These are phyloP conservation scores for Drosophila eugracilis DNA, from an alignment of 1,140 invertebrate genomes.

Conservation along the genomic window DNA sequence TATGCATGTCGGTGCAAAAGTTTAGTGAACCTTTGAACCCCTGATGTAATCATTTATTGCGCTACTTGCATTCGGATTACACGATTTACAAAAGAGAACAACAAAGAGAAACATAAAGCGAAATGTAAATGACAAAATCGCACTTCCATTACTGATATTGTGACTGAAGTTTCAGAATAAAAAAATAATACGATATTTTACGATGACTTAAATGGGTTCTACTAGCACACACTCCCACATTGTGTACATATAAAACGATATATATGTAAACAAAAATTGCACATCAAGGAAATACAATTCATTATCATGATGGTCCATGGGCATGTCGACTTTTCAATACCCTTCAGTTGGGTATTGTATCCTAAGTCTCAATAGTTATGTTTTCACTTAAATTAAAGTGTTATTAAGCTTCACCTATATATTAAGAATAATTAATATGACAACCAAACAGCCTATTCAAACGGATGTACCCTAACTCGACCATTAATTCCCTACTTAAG, in stretches of 20 bases:
- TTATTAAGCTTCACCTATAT: too few species aligned
- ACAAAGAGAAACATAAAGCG: not conserved
- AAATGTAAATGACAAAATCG: not conserved
- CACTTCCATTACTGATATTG: constrained; percentile 8
- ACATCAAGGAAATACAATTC: constrained; percentile 41
- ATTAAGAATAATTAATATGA: not conserved
- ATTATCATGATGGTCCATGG: constrained; percentile 8
- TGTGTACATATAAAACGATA: not conserved
- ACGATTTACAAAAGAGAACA: not conserved
- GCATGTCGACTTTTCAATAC: not conserved
- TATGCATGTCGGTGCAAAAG: constrained; percentile 7
- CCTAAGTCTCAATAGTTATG: too few species aligned
- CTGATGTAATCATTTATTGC: constrained; percentile 24
- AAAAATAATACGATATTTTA: constrained; percentile 23
- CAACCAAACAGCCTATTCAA: not conserved
- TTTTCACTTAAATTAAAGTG: not conserved
- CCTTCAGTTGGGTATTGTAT: too few species aligned
- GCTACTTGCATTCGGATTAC: constrained; percentile 15
- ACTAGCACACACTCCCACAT: not conserved
- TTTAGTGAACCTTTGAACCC: constrained; percentile 43
- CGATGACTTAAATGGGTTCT: constrained; percentile 16
- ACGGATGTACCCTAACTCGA: not conserved
- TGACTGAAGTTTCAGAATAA: constrained; percentile 22
- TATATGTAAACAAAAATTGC: constrained; percentile 25
- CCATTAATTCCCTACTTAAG: not conserved